These are phyloP conservation scores for Paradisaea rubra DNA, from an alignment of 2,113 vertebrate genomes.

Conservation along the genomic window DNA sequence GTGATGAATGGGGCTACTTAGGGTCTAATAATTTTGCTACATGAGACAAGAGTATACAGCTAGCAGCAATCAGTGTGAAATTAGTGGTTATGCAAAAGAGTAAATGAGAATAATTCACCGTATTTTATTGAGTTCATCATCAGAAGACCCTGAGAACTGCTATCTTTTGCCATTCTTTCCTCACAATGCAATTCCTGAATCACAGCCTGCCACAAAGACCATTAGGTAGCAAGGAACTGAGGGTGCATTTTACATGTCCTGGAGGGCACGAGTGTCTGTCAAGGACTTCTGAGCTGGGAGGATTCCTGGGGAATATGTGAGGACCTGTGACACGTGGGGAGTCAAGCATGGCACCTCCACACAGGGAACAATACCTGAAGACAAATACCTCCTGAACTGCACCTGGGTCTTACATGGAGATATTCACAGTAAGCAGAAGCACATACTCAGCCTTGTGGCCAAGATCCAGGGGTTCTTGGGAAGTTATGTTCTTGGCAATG, in stretches of 20 bases:
- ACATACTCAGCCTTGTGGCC: background rate
- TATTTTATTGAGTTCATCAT: background rate
- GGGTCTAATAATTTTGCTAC: background rate
- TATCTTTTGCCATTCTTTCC: background rate
- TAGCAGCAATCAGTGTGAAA: background rate
- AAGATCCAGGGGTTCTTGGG: background rate
- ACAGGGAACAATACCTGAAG: background rate
- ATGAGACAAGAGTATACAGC: background rate
- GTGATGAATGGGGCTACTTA: background rate
- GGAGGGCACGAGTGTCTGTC: background rate
- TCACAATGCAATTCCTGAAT: background rate
- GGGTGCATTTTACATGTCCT: background rate
- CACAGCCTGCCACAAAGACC: background rate
- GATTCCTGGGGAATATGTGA: background rate
- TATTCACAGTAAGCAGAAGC: background rate
- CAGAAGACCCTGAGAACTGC: background rate
- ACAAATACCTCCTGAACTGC: background rate
- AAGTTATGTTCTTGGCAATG: background rate
- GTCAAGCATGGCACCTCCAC: background rate
- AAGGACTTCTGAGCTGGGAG: background rate
- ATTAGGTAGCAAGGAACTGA: background rate
- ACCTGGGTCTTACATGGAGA: background rate
- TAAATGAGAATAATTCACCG: background rate
- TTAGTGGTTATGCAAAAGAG: background rate
- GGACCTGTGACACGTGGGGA: fast-evolving